phyloP scores from a whole-genome alignment of 1,140 invertebrate species.

The Atta cephalotes region DNA sequence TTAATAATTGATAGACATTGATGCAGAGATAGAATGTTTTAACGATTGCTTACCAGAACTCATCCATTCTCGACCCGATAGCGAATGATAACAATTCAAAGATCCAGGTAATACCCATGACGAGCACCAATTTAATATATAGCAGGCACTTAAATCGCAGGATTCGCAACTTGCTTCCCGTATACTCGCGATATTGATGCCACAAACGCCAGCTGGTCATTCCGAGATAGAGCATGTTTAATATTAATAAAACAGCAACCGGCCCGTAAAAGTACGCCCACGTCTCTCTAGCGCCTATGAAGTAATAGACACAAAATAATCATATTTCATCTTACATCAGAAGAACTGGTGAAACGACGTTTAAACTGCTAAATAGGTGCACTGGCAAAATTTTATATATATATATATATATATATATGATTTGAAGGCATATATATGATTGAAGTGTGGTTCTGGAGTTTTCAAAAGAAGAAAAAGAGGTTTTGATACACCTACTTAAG shows the following conservation, averaged over 20 bases:
- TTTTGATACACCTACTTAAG: too few relatives aligned
- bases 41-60: conserved; percentile 71
- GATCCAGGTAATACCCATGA: conserved; percentile 92
- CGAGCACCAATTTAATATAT: conserved; percentile 90
- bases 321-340: neutral
- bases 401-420: too few relatives aligned
- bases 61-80: conserved; percentile 31
- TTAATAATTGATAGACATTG: neutral
- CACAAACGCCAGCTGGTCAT: conserved; percentile 87
- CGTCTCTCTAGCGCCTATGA: conserved; percentile 86
- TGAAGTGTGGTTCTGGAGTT: too few relatives aligned
- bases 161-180: conserved; percentile 86
- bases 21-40: neutral
- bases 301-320: neutral
- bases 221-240: conserved; percentile 88
- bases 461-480: too few relatives aligned
- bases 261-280: conserved; percentile 90
- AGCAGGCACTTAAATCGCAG: conserved; percentile 88
- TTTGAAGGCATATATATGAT: too few relatives aligned
- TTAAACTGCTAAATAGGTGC: too few relatives aligned
- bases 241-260: conserved; percentile 86
- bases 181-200: conserved; percentile 85
- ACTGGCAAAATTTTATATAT: too few relatives aligned
- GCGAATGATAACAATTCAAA: conserved; percentile 88
- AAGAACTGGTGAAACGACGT: neutral